Evolutionary conservation across 2,113 vertebrate genomes (phyloP).

Genomic region (Lycaon pictus): DNA sequence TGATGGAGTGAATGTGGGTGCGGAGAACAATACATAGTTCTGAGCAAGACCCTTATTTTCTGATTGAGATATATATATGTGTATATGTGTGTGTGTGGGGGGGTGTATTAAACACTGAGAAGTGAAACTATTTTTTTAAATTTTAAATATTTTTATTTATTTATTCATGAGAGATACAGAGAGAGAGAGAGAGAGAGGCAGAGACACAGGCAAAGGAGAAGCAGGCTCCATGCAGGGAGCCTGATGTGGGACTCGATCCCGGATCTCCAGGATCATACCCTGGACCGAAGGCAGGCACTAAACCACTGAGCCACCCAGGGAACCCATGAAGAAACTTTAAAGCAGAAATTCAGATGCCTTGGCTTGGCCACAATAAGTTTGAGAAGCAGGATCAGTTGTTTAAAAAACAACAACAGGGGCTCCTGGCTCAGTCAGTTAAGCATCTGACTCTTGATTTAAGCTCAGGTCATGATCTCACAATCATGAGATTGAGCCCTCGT

Average conservation of each 20-base stretch:
- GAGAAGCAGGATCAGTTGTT: neutral
- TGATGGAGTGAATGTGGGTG: neutral
- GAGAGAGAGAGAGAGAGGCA: too few species aligned
- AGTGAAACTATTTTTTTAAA: neutral
- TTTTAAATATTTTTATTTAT: too few species aligned
- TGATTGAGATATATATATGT: neutral
- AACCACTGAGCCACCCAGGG: too few species aligned
- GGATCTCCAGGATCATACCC: too few species aligned
- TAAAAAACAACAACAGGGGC: neutral
- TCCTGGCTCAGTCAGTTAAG: neutral
- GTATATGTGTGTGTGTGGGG: too few species aligned
- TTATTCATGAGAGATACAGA: too few species aligned
- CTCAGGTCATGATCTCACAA: neutral
- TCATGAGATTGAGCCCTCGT: neutral
- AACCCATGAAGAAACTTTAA: neutral
- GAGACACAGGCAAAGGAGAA: too few species aligned
- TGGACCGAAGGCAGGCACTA: too few species aligned
- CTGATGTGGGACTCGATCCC: too few species aligned
- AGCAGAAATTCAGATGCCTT: neutral
- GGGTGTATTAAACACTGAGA: neutral
- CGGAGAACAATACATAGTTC: neutral
- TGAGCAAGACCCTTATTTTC: neutral
- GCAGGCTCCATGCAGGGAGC: too few species aligned
- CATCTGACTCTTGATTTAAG: neutral
- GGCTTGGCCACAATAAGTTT: neutral